Conservation (phyloP, 2,888 invertebrate genomes). For the Oligia fasciuncula region DNA sequence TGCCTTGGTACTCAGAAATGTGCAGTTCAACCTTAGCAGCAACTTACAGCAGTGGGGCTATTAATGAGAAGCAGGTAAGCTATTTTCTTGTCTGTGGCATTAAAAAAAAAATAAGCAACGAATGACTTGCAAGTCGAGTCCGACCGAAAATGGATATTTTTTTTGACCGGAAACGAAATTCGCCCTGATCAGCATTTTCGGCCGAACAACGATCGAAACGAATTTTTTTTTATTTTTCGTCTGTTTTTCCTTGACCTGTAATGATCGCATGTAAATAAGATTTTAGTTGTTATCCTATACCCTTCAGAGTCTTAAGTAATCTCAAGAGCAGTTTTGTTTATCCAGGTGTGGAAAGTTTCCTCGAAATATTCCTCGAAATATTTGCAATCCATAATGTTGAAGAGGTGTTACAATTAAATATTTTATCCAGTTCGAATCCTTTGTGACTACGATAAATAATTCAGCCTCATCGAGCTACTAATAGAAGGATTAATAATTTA, state of each 20-base stretch:
- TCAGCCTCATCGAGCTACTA: slow-evolving; percentile 5
- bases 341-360: slow-evolving; percentile 7
- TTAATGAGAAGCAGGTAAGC: slow-evolving; percentile 94
- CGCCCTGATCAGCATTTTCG: too few species aligned
- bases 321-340: slow-evolving; percentile 20
- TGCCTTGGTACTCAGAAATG: slow-evolving; percentile 99
- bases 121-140: neutral
- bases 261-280: slow-evolving; percentile 37
- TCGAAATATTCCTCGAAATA: slow-evolving; percentile 8
- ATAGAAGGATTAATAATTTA: slow-evolving; percentile 19
- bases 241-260: slow-evolving; percentile 17
- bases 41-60: slow-evolving; percentile 98
- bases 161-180: too few species aligned
- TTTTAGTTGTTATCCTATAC: neutral
- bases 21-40: slow-evolving; percentile 99
- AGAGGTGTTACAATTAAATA: neutral
- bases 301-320: slow-evolving; percentile 4
- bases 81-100: neutral
- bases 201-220: too few species aligned
- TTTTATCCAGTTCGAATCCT: slow-evolving; percentile 5
- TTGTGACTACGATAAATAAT: slow-evolving; percentile 33
- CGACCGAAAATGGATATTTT: too few species aligned
- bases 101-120: neutral
- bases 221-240: too few species aligned
- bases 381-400: too few species aligned